Conservation (phyloP, 2,113 vertebrate species). For the Hymenochirus boettgeri region DNA sequence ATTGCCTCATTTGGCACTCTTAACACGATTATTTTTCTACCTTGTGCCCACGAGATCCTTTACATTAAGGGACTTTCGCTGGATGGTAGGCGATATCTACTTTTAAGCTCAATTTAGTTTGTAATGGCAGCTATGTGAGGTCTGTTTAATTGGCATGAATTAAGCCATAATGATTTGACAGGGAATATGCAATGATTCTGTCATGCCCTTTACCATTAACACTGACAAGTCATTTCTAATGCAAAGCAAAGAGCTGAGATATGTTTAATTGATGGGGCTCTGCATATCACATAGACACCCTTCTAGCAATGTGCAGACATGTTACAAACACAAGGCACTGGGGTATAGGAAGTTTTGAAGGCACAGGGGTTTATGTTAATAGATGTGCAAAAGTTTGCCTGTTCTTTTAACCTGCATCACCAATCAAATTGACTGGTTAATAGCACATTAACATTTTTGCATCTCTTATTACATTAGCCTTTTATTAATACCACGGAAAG, state of each 20-base stretch:
- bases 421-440: too few relatives aligned
- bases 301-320: too few relatives aligned
- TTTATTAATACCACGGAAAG: too few relatives aligned
- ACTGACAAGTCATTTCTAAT: conserved; percentile 4
- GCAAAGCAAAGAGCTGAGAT: conserved; percentile 7
- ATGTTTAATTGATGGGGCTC: too few relatives aligned
- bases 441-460: too few relatives aligned
- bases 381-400: too few relatives aligned
- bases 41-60: not conserved
- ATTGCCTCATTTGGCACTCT: not conserved
- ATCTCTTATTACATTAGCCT: too few relatives aligned
- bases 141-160: conserved; percentile 58
- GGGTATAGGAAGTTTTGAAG: too few relatives aligned
- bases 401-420: too few relatives aligned
- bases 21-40: not conserved
- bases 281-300: too few relatives aligned
- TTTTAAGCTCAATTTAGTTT: conserved; percentile 48
- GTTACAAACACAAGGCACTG: too few relatives aligned
- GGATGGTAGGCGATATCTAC: conserved; percentile 40
- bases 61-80: conserved; percentile 26
- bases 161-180: conserved; percentile 53
- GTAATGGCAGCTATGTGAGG: conserved; percentile 49
- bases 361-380: too few relatives aligned
- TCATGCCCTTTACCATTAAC: conserved; percentile 43
- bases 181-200: conserved; percentile 45